phyloP scores from a whole-genome alignment of 2,888 invertebrate genomes.

The Malachius bipustulatus region DNA sequence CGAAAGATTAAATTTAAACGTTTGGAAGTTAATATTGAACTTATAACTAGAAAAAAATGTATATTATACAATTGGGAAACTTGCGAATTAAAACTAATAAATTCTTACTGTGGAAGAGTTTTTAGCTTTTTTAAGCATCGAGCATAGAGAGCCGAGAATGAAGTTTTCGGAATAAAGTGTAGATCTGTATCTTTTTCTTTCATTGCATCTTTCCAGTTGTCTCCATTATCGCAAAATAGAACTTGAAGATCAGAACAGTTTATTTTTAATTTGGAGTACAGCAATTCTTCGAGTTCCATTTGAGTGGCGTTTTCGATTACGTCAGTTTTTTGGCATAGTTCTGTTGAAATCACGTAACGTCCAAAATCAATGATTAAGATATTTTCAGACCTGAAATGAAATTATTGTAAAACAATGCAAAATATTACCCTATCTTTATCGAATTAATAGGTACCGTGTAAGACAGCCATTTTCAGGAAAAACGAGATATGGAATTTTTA shows the following conservation, averaged over 20 bases:
- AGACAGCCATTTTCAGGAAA: slow-evolving; percentile 51
- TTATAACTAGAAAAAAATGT: slow-evolving; percentile 48
- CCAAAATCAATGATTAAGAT: slow-evolving; percentile 63
- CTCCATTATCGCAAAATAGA: slow-evolving; percentile 48
- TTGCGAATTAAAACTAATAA: slow-evolving; percentile 4
- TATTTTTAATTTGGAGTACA: slow-evolving; percentile 65
- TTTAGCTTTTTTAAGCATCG: slow-evolving; percentile 27
- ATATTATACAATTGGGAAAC: background rate
- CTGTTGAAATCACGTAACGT: slow-evolving; percentile 54
- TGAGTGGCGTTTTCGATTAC: slow-evolving; percentile 64
- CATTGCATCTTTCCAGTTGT: slow-evolving; percentile 62
- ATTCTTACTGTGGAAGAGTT: slow-evolving; percentile 31
- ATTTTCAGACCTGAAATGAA: slow-evolving; percentile 49
- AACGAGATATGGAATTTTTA: slow-evolving; percentile 64
- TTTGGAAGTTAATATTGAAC: slow-evolving; percentile 58
- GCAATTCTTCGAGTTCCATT: slow-evolving; percentile 68
- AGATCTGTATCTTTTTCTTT: slow-evolving; percentile 59
- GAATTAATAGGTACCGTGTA: background rate
- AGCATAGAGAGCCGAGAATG: slow-evolving; percentile 30
- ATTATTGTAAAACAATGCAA: background rate
- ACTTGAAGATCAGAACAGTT: slow-evolving; percentile 57
- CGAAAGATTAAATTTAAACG: slow-evolving; percentile 62
- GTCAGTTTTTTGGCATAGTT: slow-evolving; percentile 55
- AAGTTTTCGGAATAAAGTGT: slow-evolving; percentile 59
- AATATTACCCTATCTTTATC: background rate